A percentile compares a stretch with the other conserved stretches of the same genome.
Conservation (phyloP, 2,113 vertebrate genomes). For the Parus major region DNA sequence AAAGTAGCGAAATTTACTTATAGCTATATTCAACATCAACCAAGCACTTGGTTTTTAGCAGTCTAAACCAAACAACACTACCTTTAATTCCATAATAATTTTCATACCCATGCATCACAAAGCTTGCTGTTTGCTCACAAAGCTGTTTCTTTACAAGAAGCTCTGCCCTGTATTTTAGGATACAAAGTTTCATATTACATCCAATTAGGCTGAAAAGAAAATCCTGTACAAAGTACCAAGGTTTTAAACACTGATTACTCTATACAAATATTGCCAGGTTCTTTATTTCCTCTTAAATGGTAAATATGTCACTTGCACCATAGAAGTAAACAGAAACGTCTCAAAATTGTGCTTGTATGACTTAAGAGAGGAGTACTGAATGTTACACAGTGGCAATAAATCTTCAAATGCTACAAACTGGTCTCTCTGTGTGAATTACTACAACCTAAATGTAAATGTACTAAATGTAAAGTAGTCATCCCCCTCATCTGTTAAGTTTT, state of each 20-base stretch:
- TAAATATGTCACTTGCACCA: background rate
- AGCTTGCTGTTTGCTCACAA: background rate
- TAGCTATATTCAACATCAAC: background rate
- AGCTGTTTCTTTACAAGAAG: background rate
- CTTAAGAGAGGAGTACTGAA: background rate
- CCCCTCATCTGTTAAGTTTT: background rate
- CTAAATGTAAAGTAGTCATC: background rate
- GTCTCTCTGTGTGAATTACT: background rate
- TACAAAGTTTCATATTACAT: background rate
- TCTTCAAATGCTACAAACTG: background rate
- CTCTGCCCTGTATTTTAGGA: background rate
- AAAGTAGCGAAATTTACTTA: background rate
- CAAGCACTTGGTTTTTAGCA: background rate
- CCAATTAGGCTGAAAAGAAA: background rate
- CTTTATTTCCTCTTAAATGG: background rate
- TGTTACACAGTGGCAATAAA: background rate
- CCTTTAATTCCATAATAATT: background rate
- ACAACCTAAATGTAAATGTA: background rate
- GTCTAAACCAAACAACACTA: background rate
- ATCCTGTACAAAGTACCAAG: background rate
- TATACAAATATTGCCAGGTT: background rate
- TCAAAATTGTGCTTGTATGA: background rate
- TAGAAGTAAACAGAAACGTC: background rate
- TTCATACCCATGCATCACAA: background rate
- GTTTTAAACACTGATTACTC: background rate